These are phyloP conservation scores for Drymonia ruficornis DNA, from an alignment of 2,888 invertebrate genomes.

Conservation along the genomic window DNA sequence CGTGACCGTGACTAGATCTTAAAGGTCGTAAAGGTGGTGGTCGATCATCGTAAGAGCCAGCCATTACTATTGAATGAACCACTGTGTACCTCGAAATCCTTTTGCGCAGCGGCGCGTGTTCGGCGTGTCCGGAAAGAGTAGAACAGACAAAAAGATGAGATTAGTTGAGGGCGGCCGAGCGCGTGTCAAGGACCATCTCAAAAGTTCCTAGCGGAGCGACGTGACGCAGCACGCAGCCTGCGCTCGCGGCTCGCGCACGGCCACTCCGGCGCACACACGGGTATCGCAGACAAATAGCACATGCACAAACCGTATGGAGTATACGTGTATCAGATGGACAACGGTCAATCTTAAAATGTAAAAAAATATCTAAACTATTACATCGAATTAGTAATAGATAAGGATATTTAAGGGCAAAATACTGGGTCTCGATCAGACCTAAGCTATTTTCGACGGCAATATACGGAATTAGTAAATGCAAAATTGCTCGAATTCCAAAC, in stretches of 20 bases:
- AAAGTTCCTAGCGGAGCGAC: conserved; percentile 89
- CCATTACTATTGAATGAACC: conserved; percentile 83
- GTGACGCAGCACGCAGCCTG: conserved; percentile 34
- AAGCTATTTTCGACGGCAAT: conserved; percentile 66
- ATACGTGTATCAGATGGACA: conserved; percentile 66
- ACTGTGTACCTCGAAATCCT: conserved; percentile 94
- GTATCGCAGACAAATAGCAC: conserved; percentile 71
- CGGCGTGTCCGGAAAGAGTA: conserved; percentile 89
- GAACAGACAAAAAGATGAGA: conserved; percentile 88
- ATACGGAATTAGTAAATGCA: conserved; percentile 56
- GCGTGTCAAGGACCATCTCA: conserved; percentile 95
- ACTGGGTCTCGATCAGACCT: conserved; percentile 60
- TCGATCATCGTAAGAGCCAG: conserved; percentile 77
- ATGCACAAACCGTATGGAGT: conserved; percentile 68
- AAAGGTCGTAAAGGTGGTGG: conserved; percentile 67
- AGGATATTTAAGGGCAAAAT: conserved; percentile 64
- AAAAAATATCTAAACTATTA: conserved; percentile 74
- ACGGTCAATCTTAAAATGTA: conserved; percentile 68
- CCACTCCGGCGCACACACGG: conserved; percentile 46
- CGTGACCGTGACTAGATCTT: conserved; percentile 71
- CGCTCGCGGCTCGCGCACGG: conserved; percentile 38
- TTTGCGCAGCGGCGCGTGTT: conserved; percentile 87
- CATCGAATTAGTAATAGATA: conserved; percentile 75
- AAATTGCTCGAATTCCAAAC: conserved; percentile 57
- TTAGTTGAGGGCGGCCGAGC: conserved; percentile 85